These are phyloP conservation scores for Drepana arcuata DNA, from an alignment of 1,140 invertebrate genomes.

Conservation along the genomic window DNA sequence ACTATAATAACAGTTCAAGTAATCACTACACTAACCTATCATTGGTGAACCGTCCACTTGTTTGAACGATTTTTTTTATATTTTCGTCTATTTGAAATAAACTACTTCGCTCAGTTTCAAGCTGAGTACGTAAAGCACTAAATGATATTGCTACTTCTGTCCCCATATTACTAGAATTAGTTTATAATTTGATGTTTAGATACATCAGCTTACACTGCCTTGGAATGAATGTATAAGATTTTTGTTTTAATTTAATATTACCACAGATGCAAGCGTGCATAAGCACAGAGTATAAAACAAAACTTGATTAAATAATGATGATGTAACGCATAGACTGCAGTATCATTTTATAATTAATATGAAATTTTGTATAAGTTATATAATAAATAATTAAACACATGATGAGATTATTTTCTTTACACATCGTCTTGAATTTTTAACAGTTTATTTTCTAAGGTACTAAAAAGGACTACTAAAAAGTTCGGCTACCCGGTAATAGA, in stretches of 20 bases:
- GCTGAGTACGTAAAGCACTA: slow-evolving; percentile 56
- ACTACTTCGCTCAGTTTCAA: slow-evolving; percentile 62
- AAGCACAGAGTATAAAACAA: not conserved
- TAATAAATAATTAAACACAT: too few relatives aligned
- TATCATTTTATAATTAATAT: not conserved
- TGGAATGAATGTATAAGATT: too few relatives aligned
- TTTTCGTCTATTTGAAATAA: slow-evolving; percentile 68
- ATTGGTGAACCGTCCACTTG: slow-evolving; percentile 53
- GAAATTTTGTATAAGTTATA: not conserved
- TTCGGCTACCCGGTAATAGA: slow-evolving; percentile 13
- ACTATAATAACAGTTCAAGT: slow-evolving; percentile 3
- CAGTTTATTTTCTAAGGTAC: too few relatives aligned
- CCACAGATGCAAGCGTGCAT: not conserved
- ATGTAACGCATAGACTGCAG: not conserved
- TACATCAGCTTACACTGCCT: not conserved
- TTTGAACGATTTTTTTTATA: slow-evolving; percentile 68
- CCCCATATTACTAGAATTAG: slow-evolving; percentile 41
- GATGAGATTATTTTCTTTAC: too few relatives aligned
- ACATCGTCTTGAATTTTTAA: too few relatives aligned
- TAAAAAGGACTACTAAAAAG: too few relatives aligned
- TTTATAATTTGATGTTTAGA: slow-evolving; percentile 11
- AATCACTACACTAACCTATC: slow-evolving; percentile 54
- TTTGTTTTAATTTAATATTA: not conserved
- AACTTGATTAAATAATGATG: not conserved
- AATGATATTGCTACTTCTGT: slow-evolving; percentile 65